A percentile compares a stretch with the other conserved stretches of the same genome.
These are phyloP conservation scores for Mechanitis mazaeus DNA, from an alignment of 2,888 invertebrate species.

Conservation along the genomic window DNA sequence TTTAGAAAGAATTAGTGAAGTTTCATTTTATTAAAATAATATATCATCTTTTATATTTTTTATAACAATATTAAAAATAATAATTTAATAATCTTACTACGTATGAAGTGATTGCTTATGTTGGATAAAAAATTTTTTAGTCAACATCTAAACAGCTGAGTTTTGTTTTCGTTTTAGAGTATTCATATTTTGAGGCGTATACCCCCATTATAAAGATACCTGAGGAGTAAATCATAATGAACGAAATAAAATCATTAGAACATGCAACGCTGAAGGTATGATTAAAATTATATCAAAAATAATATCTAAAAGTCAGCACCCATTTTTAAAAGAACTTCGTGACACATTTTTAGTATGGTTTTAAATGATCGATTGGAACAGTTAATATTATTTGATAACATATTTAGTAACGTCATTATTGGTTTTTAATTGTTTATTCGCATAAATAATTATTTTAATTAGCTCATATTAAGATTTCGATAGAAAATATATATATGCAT, in stretches of 20 bases:
- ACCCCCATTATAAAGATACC: constrained; percentile 25
- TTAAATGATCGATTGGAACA: too few species aligned
- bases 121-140: constrained; percentile 5
- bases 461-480: too few species aligned
- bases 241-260: constrained; percentile 95
- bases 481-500: too few species aligned
- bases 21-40: neutral
- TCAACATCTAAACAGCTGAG: constrained; percentile 61
- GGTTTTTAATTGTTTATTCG: too few species aligned
- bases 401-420: too few species aligned
- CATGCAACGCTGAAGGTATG: constrained; percentile 95
- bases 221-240: constrained; percentile 74
- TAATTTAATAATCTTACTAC: neutral
- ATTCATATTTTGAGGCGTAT: constrained; percentile 21
- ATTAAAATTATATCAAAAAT: constrained; percentile 7
- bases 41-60: neutral
- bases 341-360: neutral
- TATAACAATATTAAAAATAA: neutral
- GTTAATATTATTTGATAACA: too few species aligned
- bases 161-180: constrained; percentile 62
- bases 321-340: neutral
- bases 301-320: neutral
- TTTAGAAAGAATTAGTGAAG: neutral
- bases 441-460: too few species aligned
- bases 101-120: neutral